Evolutionary conservation across 2,113 vertebrate species (phyloP).

Genomic region (Chitala chitala): DNA sequence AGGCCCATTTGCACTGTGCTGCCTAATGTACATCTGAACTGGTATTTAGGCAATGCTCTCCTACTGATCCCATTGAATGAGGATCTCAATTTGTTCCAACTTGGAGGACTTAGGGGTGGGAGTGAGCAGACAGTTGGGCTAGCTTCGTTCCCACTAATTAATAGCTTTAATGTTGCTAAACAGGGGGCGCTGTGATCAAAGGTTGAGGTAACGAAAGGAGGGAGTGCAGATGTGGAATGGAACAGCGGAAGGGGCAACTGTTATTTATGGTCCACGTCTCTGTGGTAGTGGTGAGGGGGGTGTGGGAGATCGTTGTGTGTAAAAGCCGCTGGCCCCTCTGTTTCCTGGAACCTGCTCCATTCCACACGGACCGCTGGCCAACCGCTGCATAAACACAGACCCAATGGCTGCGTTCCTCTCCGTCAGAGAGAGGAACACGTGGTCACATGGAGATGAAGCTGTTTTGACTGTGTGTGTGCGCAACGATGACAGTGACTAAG

Average conservation of each 20-base stretch:
- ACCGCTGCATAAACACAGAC: not conserved
- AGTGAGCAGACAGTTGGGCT: not conserved
- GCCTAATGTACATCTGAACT: no score
- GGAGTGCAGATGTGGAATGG: not conserved
- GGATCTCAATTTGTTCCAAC: not conserved
- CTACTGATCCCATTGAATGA: not conserved
- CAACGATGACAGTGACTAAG: not conserved
- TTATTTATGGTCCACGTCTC: conserved; percentile 1
- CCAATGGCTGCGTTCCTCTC: conserved; percentile 15
- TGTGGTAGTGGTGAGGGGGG: not conserved
- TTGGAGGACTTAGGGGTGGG: not conserved
- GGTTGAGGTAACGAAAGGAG: not conserved
- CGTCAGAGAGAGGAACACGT: not conserved
- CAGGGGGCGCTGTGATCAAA: conserved; percentile 14
- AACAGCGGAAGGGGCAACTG: not conserved
- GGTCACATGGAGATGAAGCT: not conserved
- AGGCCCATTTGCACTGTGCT: no score
- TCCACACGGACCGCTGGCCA: not conserved
- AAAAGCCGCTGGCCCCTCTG: not conserved
- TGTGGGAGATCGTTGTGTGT: not conserved
- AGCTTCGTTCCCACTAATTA: conserved; percentile 9
- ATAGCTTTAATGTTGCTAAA: conserved; percentile 1
- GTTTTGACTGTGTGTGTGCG: not conserved
- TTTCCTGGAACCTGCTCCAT: not conserved
- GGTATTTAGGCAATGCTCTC: no score